A percentile compares a stretch with the other conserved stretches of the same genome.
Conservation (phyloP, 64 coral and sea anemone species). For the Dendrophyllia cribrosa region DNA sequence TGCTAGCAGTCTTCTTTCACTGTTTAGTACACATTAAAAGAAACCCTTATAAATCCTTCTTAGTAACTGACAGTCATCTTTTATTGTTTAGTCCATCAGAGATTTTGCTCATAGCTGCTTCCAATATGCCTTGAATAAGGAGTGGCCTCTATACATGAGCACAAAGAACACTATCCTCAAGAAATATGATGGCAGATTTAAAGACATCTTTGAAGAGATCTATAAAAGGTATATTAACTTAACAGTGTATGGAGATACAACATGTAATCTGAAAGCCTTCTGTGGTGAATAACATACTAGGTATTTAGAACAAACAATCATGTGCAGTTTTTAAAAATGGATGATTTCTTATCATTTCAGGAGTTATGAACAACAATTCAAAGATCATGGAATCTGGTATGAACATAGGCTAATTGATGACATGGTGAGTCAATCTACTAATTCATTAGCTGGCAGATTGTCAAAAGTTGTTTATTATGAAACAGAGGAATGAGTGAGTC, state of each 20-base stretch:
- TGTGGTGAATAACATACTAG: no score
- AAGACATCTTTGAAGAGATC: slow-evolving; percentile 98
- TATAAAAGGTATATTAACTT: slow-evolving; percentile 78
- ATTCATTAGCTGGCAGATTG: not conserved
- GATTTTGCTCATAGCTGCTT: slow-evolving; percentile 99
- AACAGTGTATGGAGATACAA: no score
- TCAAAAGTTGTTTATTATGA: not conserved
- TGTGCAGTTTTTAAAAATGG: not conserved
- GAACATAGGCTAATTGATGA: slow-evolving; percentile 97
- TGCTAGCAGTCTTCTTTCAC: no score
- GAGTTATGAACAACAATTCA: slow-evolving; percentile 84
- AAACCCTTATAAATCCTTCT: not conserved
- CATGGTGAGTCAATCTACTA: slow-evolving; percentile 72
- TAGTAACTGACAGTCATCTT: not conserved
- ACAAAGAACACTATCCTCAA: slow-evolving; percentile 99
- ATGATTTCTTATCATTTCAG: slow-evolving; percentile 49
- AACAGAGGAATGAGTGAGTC: not conserved
- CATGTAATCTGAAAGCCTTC: no score
- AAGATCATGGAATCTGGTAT: slow-evolving; percentile 89
- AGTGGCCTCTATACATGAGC: slow-evolving; percentile 97
- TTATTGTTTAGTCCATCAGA: slow-evolving; percentile 79
- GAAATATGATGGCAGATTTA: slow-evolving; percentile 98
- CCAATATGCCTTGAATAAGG: slow-evolving; percentile 89
- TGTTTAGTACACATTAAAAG: no score
- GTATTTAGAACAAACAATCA: no score